Evolutionary conservation across 2,113 vertebrate species (phyloP).

Genomic region (Sclerurus mexicanus): DNA sequence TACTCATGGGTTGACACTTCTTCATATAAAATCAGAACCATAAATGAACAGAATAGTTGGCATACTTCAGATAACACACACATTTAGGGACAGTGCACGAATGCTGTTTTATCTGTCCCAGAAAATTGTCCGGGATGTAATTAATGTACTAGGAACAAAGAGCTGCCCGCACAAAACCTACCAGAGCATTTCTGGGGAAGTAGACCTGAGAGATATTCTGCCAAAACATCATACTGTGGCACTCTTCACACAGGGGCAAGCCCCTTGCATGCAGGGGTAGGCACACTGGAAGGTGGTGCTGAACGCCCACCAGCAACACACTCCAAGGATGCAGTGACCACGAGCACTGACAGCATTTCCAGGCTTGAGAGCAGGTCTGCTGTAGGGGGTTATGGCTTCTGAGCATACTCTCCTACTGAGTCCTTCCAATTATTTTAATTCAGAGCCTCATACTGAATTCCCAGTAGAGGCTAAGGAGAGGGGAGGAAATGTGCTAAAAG

Average conservation of each 20-base stretch:
- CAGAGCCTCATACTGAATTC: background rate
- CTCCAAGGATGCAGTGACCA: fast-evolving
- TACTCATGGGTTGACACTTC: background rate
- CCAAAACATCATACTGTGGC: background rate
- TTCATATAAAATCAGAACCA: background rate
- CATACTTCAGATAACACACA: constrained; percentile 11
- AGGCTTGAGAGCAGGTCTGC: background rate
- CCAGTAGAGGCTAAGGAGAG: background rate
- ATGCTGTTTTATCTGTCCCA: background rate
- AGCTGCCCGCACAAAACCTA: background rate
- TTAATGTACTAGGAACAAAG: background rate
- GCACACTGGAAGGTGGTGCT: background rate
- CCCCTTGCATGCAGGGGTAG: background rate
- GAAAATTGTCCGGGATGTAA: background rate
- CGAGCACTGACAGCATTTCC: background rate
- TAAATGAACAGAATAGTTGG: background rate
- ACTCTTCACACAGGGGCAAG: background rate
- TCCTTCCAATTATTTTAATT: background rate
- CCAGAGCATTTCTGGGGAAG: background rate
- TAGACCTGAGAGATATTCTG: background rate
- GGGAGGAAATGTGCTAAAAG: background rate
- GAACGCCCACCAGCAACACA: background rate
- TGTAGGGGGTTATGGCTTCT: background rate
- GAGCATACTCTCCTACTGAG: background rate
- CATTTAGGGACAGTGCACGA: background rate